These are phyloP conservation scores for Leuciscus waleckii DNA, from an alignment of 2,797 vertebrate genomes.

Conservation along the genomic window DNA sequence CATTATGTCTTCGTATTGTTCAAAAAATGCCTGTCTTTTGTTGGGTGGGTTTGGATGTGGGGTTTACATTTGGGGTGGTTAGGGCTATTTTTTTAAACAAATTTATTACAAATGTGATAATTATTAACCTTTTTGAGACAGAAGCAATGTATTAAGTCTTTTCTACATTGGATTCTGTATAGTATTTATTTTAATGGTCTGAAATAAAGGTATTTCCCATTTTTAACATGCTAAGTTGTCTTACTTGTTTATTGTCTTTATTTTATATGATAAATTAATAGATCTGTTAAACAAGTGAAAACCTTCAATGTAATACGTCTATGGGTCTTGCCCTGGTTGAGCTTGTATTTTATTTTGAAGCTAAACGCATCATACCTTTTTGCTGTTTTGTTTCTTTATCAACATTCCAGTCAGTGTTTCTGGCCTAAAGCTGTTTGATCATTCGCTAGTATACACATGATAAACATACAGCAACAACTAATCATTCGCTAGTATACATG, in stretches of 20 bases:
- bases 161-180: conserved; percentile 89
- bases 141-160: conserved; percentile 81
- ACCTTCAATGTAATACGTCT: not conserved
- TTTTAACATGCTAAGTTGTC: conserved; percentile 72
- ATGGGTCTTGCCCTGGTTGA: too few relatives aligned
- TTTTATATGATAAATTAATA: not conserved
- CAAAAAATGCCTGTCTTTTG: conserved; percentile 67
- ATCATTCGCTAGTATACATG: not conserved
- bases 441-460: not conserved
- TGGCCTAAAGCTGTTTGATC: not conserved
- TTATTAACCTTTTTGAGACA: conserved; percentile 80
- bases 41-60: conserved; percentile 66
- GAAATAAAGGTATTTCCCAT: conserved; percentile 82
- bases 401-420: not conserved
- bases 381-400: not conserved
- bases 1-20: conserved; percentile 60
- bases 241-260: conserved; percentile 52
- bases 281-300: not conserved
- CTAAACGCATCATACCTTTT: not conserved
- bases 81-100: conserved; percentile 77
- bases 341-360: not conserved
- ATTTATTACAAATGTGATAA: conserved; percentile 74
- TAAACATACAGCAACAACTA: too few relatives aligned
- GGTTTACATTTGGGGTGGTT: conserved; percentile 69
- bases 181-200: conserved; percentile 90